phyloP scores from a whole-genome alignment of 2,888 invertebrate genomes.

The Caenorhabditis japonica region DNA sequence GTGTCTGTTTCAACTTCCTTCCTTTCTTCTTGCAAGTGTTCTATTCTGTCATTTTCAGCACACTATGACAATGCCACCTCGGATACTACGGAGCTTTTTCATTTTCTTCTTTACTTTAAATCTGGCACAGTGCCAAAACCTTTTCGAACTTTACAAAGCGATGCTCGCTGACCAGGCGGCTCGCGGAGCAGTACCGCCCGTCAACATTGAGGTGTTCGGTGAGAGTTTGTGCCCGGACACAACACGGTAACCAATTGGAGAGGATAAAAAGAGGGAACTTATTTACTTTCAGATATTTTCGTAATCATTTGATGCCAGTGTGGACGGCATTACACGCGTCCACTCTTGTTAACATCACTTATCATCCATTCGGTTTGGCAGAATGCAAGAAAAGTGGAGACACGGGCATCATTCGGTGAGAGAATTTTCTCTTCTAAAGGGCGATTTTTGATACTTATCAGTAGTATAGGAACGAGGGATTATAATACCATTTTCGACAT shows the following conservation, averaged over 20 bases:
- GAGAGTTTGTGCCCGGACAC: slow-evolving; percentile 60
- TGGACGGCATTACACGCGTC: slow-evolving; percentile 45
- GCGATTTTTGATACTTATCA: too few species aligned
- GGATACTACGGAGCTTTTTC: slow-evolving; percentile 17
- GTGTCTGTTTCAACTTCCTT: not conserved
- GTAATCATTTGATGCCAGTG: slow-evolving; percentile 50
- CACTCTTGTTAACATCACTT: slow-evolving; percentile 44
- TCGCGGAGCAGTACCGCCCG: slow-evolving; percentile 14
- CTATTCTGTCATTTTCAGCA: not conserved
- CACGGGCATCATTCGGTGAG: slow-evolving; percentile 15
- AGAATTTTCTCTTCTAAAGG: too few species aligned
- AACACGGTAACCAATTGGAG: slow-evolving; percentile 28
- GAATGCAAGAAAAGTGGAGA: slow-evolving; percentile 15
- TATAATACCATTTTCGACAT: slow-evolving; percentile 45
- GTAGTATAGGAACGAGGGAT: slow-evolving; percentile 46
- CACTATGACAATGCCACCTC: slow-evolving; percentile 10
- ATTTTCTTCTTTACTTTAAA: slow-evolving; percentile 1
- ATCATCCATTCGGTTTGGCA: slow-evolving; percentile 59
- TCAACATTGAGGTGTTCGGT: slow-evolving; percentile 55
- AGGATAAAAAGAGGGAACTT: not conserved
- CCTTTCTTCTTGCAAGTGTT: not conserved
- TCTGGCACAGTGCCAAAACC: slow-evolving; percentile 20
- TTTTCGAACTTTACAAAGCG: slow-evolving; percentile 34
- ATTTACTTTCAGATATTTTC: slow-evolving; percentile 45
- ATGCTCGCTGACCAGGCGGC: slow-evolving; percentile 37